phyloP scores from a whole-genome alignment of 2,113 vertebrate species.

The Chlamydotis undulata region DNA sequence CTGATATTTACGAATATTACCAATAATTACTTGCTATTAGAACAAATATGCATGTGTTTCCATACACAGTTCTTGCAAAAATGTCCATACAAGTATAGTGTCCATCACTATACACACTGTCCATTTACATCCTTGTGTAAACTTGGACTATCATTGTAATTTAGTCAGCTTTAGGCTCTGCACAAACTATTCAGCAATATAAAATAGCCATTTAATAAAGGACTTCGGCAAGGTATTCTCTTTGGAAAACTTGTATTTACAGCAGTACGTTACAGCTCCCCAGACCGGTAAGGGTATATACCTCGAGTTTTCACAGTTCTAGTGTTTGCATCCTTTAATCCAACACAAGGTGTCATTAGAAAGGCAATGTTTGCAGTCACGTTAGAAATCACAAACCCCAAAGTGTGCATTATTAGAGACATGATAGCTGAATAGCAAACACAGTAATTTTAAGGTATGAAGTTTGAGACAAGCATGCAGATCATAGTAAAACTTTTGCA shows the following conservation, averaged over 20 bases:
- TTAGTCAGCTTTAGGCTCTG: background rate
- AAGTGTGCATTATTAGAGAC: background rate
- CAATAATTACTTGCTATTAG: background rate
- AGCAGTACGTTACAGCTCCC: background rate
- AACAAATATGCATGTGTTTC: background rate
- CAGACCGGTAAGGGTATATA: background rate
- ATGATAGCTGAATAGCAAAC: background rate
- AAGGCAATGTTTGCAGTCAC: background rate
- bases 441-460: background rate
- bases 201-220: background rate
- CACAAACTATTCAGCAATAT: background rate
- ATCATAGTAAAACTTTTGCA: background rate
- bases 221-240: background rate
- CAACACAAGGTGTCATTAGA: background rate
- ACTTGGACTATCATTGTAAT: background rate
- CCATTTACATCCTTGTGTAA: background rate
- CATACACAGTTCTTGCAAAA: background rate
- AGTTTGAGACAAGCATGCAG: background rate
- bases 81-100: background rate
- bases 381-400: background rate
- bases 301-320: background rate
- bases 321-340: background rate
- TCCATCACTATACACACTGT: background rate
- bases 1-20: background rate
- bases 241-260: background rate